Evolutionary conservation across 2,888 invertebrate species (phyloP).

Genomic region (Tortricodes alternella): DNA sequence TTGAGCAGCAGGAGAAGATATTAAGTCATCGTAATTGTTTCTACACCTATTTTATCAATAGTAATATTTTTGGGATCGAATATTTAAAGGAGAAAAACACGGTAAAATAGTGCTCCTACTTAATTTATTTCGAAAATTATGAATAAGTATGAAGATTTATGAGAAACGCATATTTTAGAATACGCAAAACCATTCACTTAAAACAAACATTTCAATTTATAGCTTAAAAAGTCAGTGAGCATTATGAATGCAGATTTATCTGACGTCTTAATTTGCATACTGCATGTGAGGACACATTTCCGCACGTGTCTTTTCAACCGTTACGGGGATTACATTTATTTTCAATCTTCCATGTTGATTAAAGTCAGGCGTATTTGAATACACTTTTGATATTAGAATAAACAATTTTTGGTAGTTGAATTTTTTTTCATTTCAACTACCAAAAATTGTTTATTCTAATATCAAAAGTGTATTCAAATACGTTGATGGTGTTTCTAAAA

Average conservation of each 20-base stretch:
- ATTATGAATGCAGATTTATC: slow-evolving; percentile 51
- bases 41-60: not conserved
- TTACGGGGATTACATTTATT: slow-evolving; percentile 72
- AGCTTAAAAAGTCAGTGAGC: slow-evolving; percentile 41
- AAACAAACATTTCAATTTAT: slow-evolving; percentile 31
- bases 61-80: not conserved
- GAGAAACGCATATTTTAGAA: not conserved
- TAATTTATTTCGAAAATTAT: too few species aligned
- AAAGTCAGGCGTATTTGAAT: slow-evolving; percentile 19
- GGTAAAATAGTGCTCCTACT: too few species aligned
- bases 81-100: too few species aligned
- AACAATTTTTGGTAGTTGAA: too few species aligned
- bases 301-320: slow-evolving; percentile 57
- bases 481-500: too few species aligned
- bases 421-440: too few species aligned
- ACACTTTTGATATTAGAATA: slow-evolving; percentile 9
- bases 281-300: slow-evolving; percentile 41
- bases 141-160: too few species aligned
- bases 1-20: slow-evolving; percentile 14
- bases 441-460: slow-evolving; percentile 11
- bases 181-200: slow-evolving; percentile 2
- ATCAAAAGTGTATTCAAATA: slow-evolving; percentile 8
- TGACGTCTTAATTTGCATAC: slow-evolving; percentile 57
- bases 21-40: not conserved
- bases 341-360: slow-evolving; percentile 57